A percentile compares a stretch with the other conserved stretches of the same genome.
Evolutionary conservation across 1,140 invertebrate species (phyloP).

Genomic region (Listronotus bonariensis): DNA sequence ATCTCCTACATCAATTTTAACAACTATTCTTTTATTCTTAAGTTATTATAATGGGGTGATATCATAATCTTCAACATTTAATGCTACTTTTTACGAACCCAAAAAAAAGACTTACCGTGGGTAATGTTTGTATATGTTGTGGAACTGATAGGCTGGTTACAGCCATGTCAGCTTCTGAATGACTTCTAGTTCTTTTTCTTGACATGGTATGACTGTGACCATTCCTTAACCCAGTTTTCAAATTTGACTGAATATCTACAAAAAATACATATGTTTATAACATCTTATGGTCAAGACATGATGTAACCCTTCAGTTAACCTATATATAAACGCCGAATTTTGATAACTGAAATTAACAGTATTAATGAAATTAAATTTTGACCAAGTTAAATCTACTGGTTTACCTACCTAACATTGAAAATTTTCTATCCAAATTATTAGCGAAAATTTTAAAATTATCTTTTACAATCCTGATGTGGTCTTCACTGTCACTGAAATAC

Average conservation of each 20-base stretch:
- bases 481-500: neutral
- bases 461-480: neutral
- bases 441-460: slow-evolving; percentile 12
- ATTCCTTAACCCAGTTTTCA: slow-evolving; percentile 22
- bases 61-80: too few relatives aligned
- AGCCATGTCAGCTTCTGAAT: slow-evolving; percentile 46
- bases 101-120: slow-evolving; percentile 39
- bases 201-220: slow-evolving; percentile 44
- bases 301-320: too few relatives aligned
- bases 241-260: slow-evolving; percentile 45
- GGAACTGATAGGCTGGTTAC: slow-evolving; percentile 2
- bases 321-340: too few relatives aligned
- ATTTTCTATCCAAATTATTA: slow-evolving; percentile 19
- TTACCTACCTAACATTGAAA: slow-evolving; percentile 46
- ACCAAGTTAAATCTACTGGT: neutral
- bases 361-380: too few relatives aligned
- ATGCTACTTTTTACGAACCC: too few relatives aligned
- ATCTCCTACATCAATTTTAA: too few relatives aligned
- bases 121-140: slow-evolving; percentile 42
- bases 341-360: too few relatives aligned
- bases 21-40: too few relatives aligned
- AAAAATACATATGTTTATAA: slow-evolving; percentile 37
- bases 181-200: slow-evolving; percentile 52
- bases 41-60: too few relatives aligned
- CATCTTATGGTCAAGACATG: too few relatives aligned